A percentile compares a stretch with the other conserved stretches of the same genome.
Conservation (phyloP, 2,888 invertebrate species). For the Cryptocheilus praepositus region DNA sequence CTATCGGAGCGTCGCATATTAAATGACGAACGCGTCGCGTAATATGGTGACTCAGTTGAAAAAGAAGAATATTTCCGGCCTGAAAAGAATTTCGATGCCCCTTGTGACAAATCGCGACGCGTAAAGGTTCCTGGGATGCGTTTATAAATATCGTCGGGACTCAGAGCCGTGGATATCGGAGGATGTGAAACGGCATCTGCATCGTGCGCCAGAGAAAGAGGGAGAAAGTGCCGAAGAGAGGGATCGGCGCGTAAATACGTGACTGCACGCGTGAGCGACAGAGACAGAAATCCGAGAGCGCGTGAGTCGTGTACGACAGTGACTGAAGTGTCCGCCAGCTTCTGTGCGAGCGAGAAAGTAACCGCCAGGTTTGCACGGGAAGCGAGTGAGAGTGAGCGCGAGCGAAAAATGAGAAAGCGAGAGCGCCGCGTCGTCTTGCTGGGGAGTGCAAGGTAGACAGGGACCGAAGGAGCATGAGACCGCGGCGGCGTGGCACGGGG, state of each 20-base stretch:
- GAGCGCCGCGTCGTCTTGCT: background rate
- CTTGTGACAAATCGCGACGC: too few species aligned
- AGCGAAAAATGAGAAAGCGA: slow-evolving; percentile 1
- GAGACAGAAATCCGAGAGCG: too few species aligned
- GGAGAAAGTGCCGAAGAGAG: background rate
- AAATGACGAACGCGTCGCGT: too few species aligned
- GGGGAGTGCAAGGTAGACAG: background rate
- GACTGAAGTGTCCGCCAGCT: background rate
- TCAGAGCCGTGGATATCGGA: too few species aligned
- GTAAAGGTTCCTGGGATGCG: too few species aligned
- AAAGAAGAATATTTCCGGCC: too few species aligned
- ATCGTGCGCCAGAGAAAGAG: background rate
- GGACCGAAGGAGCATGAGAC: background rate
- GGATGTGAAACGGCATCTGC: background rate
- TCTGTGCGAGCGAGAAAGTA: background rate
- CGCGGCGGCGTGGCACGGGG: background rate
- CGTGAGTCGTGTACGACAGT: background rate
- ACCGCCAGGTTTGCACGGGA: too few species aligned
- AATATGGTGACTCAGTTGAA: too few species aligned
- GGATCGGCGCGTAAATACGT: slow-evolving; percentile 14
- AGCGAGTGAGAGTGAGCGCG: background rate
- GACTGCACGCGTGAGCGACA: slow-evolving; percentile 17
- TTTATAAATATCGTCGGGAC: too few species aligned
- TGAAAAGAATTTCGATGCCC: too few species aligned
- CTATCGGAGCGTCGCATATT: too few species aligned